These are phyloP conservation scores for Drosophila mayaguana DNA, from an alignment of 2,888 invertebrate genomes.

Conservation along the genomic window DNA sequence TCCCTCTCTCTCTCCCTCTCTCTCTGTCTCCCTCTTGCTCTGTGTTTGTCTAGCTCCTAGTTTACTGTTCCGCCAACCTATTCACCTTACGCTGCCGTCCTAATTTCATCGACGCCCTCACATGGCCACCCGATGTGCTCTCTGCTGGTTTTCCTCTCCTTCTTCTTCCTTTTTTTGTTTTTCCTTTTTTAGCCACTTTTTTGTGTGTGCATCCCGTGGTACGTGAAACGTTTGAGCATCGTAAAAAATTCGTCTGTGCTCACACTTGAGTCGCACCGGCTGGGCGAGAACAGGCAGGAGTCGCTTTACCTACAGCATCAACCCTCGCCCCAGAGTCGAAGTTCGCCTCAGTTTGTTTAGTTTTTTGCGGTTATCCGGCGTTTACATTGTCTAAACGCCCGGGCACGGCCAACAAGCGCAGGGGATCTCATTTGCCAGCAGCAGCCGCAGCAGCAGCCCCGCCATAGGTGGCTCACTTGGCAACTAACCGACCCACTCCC, in stretches of 20 bases:
- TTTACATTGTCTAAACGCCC: slow-evolving; percentile 79
- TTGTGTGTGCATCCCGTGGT: not conserved
- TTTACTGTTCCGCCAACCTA: not conserved
- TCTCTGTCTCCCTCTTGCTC: not conserved
- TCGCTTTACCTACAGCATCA: not conserved
- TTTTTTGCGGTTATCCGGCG: slow-evolving; percentile 69
- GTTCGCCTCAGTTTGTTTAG: slow-evolving; percentile 67
- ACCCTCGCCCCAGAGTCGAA: not conserved
- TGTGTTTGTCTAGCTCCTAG: slow-evolving; percentile 26
- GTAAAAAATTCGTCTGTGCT: slow-evolving; percentile 62
- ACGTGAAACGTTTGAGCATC: slow-evolving; percentile 42
- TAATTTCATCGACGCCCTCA: slow-evolving; percentile 71
- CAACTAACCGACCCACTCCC: slow-evolving; percentile 11
- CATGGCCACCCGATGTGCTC: slow-evolving; percentile 25
- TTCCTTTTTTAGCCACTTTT: not conserved
- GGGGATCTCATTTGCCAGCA: slow-evolving; percentile 59
- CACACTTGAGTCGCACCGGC: slow-evolving; percentile 66
- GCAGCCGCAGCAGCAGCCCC: slow-evolving; percentile 15
- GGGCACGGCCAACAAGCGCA: slow-evolving; percentile 62
- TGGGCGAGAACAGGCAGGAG: slow-evolving; percentile 19
- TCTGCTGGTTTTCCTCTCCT: not conserved
- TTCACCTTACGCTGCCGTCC: slow-evolving; percentile 12
- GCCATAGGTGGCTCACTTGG: slow-evolving; percentile 9
- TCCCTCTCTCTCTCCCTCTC: not conserved
- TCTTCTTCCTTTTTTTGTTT: not conserved